Evolutionary conservation across 2,888 invertebrate genomes (phyloP).

Genomic region (Polydrusus tereticollis): DNA sequence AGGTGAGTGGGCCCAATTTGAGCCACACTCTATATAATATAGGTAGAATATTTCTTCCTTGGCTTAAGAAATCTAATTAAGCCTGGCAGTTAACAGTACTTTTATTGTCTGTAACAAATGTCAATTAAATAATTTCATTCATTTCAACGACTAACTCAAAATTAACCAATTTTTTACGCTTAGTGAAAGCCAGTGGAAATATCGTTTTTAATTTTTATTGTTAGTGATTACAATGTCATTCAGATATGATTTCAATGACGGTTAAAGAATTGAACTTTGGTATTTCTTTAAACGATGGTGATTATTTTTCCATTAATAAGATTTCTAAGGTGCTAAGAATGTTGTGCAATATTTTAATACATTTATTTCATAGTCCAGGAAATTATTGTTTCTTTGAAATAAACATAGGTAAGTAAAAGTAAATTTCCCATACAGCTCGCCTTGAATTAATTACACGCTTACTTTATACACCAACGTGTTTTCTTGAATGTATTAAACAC

Average conservation of each 20-base stretch:
- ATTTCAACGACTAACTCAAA: not conserved
- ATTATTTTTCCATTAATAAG: not conserved
- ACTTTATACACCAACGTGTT: no score
- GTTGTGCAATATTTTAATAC: not conserved
- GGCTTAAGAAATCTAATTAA: not conserved
- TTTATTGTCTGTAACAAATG: slow-evolving; percentile 14
- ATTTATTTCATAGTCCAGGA: not conserved
- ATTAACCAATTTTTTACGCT: slow-evolving; percentile 16
- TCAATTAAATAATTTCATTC: slow-evolving; percentile 24
- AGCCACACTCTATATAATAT: no score
- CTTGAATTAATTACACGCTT: no score
- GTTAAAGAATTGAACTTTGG: not conserved
- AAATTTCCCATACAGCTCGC: not conserved
- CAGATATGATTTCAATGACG: not conserved
- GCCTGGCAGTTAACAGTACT: not conserved
- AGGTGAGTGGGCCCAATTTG: no score
- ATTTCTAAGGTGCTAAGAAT: not conserved
- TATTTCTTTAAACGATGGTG: not conserved
- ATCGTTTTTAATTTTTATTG: not conserved
- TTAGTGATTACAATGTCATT: slow-evolving; percentile 12
- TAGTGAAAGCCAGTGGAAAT: slow-evolving; percentile 3
- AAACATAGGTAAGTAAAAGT: not conserved
- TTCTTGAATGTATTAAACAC: no score
- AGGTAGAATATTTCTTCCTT: not conserved
- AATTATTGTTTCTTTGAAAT: not conserved